Percentiles rank a stretch among this genome's conserved stretches.
Conservation (phyloP, 2,113 vertebrate genomes). For the Hypomesus transpacificus region DNA sequence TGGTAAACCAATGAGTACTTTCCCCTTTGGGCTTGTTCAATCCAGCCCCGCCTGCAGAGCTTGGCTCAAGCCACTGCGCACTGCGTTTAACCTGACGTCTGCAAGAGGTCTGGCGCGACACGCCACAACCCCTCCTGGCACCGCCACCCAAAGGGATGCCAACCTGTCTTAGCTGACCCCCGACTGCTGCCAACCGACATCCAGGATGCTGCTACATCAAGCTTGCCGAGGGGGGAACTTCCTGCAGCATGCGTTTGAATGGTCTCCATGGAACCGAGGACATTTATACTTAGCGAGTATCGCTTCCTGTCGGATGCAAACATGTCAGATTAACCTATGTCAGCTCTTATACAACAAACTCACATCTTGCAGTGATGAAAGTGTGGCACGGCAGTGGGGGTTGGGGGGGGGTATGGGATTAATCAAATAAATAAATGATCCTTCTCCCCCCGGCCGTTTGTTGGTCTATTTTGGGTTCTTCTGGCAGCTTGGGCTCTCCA, state of each 20-base stretch:
- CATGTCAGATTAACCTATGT: neutral
- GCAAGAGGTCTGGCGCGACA: slow-evolving; percentile 27
- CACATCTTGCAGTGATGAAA: slow-evolving; percentile 2
- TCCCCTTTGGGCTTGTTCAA: neutral
- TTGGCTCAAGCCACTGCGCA: slow-evolving; percentile 3
- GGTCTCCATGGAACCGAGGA: too few relatives aligned
- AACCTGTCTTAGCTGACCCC: neutral
- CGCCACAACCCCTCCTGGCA: slow-evolving; percentile 10
- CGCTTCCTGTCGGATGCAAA: neutral
- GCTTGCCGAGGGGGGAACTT: neutral
- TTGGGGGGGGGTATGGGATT: neutral
- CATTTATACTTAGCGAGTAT: neutral
- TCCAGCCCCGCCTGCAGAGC: slow-evolving; percentile 7
- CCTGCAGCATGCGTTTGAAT: neutral
- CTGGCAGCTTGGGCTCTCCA: slow-evolving; percentile 53
- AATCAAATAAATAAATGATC: slow-evolving; percentile 62
- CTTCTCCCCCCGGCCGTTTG: slow-evolving; percentile 33
- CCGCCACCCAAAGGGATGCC: slow-evolving; percentile 2
- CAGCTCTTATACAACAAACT: neutral
- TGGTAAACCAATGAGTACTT: neutral
- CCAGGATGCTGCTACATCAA: neutral
- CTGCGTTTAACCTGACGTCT: slow-evolving; percentile 15
- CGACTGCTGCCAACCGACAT: neutral
- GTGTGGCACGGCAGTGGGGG: slow-evolving; percentile 6
- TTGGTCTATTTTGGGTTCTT: slow-evolving; percentile 61